A percentile compares a stretch with the other conserved stretches of the same genome.
Conservation (phyloP, 1,140 invertebrate species). For the Pogonomyrmex barbatus region DNA sequence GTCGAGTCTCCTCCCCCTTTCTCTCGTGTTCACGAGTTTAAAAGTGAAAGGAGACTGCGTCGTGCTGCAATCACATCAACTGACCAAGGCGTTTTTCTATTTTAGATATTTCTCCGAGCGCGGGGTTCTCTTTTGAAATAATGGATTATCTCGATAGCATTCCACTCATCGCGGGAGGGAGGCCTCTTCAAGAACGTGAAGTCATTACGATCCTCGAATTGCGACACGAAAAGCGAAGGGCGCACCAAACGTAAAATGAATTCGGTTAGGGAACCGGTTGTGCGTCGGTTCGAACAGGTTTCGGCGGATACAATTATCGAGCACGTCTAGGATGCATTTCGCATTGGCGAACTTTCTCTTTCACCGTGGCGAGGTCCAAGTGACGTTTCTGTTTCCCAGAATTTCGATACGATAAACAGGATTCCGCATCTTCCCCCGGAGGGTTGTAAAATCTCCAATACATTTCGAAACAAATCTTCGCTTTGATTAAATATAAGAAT, state of each 20-base stretch:
- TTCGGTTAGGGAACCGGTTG: constrained; percentile 37
- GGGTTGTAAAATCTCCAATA: neutral
- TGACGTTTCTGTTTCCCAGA: neutral
- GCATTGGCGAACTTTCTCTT: constrained; percentile 13
- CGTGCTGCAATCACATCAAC: constrained; percentile 7
- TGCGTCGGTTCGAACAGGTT: constrained; percentile 28
- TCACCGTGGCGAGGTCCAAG: neutral
- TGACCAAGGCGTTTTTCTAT: neutral
- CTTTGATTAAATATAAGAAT: neutral
- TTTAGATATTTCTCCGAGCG: constrained; percentile 6
- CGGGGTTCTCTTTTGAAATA: neutral
- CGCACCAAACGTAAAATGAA: neutral
- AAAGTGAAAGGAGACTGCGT: constrained; percentile 50
- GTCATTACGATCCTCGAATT: constrained; percentile 19
- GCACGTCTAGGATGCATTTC: constrained; percentile 44
- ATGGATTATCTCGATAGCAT: neutral
- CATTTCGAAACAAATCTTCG: neutral
- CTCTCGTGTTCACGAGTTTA: constrained; percentile 11
- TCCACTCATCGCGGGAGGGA: neutral
- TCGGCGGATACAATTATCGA: constrained; percentile 47
- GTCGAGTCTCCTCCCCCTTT: neutral
- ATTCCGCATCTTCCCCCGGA: neutral
- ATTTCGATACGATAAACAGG: neutral
- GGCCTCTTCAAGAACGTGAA: neutral
- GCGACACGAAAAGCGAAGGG: neutral